Evolutionary conservation across 1,140 invertebrate genomes (phyloP).

Genomic region (Pentalonia nigronervosa): DNA sequence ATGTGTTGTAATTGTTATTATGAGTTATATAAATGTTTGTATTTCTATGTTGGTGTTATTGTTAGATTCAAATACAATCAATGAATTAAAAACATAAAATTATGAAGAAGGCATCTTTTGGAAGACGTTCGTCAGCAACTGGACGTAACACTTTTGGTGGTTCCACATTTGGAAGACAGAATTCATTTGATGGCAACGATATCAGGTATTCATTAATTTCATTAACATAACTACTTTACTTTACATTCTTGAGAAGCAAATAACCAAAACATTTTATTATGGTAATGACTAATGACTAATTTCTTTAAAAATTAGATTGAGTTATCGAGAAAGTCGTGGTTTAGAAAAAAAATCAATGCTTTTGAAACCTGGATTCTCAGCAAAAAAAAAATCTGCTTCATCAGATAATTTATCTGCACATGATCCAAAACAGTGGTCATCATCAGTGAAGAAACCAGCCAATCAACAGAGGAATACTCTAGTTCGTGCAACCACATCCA

Average conservation of each 20-base stretch:
- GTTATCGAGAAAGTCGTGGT: constrained; percentile 24
- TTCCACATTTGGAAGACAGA: constrained; percentile 25
- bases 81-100: not conserved
- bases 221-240: not conserved
- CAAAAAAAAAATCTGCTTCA: constrained; percentile 44
- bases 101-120: constrained; percentile 52
- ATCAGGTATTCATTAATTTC: not conserved
- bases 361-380: constrained; percentile 43
- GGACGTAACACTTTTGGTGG: constrained; percentile 34
- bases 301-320: constrained; percentile 20
- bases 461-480: not conserved
- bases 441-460: constrained; percentile 27
- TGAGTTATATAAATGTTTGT: not conserved
- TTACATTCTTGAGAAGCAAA: not conserved
- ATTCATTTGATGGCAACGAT: constrained; percentile 49
- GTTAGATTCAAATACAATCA: not conserved
- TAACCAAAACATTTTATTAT: not conserved
- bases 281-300: not conserved
- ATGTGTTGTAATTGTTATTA: not conserved
- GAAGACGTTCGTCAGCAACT: constrained; percentile 34
- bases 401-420: constrained; percentile 39
- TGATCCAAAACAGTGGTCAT: constrained; percentile 42
- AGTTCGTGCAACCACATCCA: not conserved
- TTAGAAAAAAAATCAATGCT: constrained; percentile 41
- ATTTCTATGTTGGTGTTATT: not conserved